These are phyloP conservation scores for Oceanodroma leucorhoa DNA, from an alignment of 2,797 vertebrate genomes.

Conservation along the genomic window DNA sequence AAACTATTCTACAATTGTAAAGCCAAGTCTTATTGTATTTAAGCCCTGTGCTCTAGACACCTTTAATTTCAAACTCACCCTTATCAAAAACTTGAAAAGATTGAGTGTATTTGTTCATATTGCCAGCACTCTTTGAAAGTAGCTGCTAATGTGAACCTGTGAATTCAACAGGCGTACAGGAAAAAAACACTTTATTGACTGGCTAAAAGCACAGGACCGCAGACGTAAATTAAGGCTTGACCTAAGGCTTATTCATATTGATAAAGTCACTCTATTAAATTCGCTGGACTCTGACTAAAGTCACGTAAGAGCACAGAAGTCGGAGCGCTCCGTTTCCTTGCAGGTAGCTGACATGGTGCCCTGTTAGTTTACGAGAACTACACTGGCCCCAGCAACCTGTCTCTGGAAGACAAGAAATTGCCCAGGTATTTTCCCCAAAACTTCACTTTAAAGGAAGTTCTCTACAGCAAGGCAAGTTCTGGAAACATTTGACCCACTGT, in stretches of 20 bases:
- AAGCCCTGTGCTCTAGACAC: not conserved
- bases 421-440: not conserved
- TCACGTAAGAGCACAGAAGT: not conserved
- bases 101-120: not conserved
- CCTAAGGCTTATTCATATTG: not conserved
- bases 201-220: not conserved
- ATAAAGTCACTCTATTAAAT: not conserved
- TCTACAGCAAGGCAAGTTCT: not conserved
- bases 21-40: not conserved
- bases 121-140: not conserved
- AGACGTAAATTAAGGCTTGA: not conserved
- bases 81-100: not conserved
- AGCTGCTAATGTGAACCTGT: not conserved
- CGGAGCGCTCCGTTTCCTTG: rapidly evolving
- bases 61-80: not conserved
- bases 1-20: not conserved
- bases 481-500: not conserved
- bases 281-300: not conserved
- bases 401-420: not conserved
- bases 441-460: not conserved
- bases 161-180: not conserved
- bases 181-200: not conserved
- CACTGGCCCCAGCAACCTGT: not conserved
- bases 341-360: not conserved
- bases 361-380: too few relatives aligned